A percentile compares a stretch with the other conserved stretches of the same genome.
Conservation (phyloP, 2,113 vertebrate genomes). For the Gavialis gangeticus region DNA sequence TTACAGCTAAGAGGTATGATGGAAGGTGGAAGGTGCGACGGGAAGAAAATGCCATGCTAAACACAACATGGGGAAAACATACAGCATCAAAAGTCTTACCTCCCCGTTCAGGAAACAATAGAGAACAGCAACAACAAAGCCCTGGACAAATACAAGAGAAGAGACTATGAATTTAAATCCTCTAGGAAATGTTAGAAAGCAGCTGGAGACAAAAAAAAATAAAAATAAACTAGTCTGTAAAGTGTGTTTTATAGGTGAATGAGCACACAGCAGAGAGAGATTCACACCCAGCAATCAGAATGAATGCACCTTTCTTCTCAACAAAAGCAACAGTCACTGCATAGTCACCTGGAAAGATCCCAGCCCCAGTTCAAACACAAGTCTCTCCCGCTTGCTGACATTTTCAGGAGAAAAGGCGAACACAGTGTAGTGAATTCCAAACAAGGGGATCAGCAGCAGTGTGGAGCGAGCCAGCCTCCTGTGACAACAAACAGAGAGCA, state of each 20-base stretch:
- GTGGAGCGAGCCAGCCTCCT: constrained; percentile 96
- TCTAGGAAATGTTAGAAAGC: not conserved
- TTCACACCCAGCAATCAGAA: not conserved
- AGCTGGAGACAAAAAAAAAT: not conserved
- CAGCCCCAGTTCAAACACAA: constrained; percentile 96
- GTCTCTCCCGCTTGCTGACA: constrained; percentile 94
- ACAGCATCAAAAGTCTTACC: constrained; percentile 82
- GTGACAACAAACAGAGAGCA: constrained; percentile 56
- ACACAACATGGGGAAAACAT: not conserved
- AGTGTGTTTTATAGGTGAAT: not conserved
- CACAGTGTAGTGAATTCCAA: constrained; percentile 98
- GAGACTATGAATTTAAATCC: not conserved
- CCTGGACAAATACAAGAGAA: constrained; percentile 78
- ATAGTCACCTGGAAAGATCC: constrained; percentile 95
- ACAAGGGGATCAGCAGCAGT: constrained; percentile 95
- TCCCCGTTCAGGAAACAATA: constrained; percentile 99
- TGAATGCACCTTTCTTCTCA: not conserved
- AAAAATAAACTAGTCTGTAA: not conserved
- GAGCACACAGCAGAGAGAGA: not conserved
- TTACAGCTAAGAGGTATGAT: constrained; percentile 8
- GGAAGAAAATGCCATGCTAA: not conserved
- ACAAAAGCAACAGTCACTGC: not conserved
- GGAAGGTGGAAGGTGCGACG: not conserved
- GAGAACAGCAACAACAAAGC: constrained; percentile 97
- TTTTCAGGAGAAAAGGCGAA: constrained; percentile 98